phyloP scores from a whole-genome alignment of 2,113 vertebrate species.

The Oncorhynchus keta region DNA sequence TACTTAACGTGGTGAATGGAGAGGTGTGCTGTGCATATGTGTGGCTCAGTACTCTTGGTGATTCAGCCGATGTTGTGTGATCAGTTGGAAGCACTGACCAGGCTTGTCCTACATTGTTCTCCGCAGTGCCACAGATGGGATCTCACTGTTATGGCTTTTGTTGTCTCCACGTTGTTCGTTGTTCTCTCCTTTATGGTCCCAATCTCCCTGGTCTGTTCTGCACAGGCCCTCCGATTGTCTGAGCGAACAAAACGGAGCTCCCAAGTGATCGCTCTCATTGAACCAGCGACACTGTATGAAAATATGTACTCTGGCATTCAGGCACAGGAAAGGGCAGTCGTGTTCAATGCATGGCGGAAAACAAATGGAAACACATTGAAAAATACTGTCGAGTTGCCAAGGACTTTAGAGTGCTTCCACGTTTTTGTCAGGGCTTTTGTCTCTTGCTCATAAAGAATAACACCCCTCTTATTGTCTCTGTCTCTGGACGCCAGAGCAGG shows the following conservation, averaged over 20 bases:
- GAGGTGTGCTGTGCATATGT: slow-evolving; percentile 17
- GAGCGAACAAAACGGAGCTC: slow-evolving; percentile 59
- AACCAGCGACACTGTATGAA: slow-evolving; percentile 52
- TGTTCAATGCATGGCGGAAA: slow-evolving; percentile 37
- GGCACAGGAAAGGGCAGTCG: slow-evolving; percentile 50
- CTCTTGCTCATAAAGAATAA: slow-evolving; percentile 55
- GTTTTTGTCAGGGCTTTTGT: slow-evolving; percentile 38
- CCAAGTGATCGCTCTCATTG: slow-evolving; percentile 59
- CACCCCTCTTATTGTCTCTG: slow-evolving; percentile 56
- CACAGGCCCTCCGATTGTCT: slow-evolving; percentile 56
- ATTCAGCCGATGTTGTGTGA: background rate
- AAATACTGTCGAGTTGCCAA: slow-evolving; percentile 46
- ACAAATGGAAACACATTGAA: slow-evolving; percentile 34
- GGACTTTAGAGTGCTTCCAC: slow-evolving; percentile 45
- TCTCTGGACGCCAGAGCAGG: slow-evolving; percentile 1
- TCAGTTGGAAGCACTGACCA: slow-evolving; percentile 12
- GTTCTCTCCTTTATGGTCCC: slow-evolving; percentile 50
- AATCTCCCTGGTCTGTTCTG: slow-evolving; percentile 45
- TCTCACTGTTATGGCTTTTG: slow-evolving; percentile 46
- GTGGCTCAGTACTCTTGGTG: background rate
- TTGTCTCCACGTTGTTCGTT: slow-evolving; percentile 48
- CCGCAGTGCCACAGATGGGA: slow-evolving; percentile 43
- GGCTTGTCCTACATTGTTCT: slow-evolving; percentile 40
- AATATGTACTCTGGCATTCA: slow-evolving; percentile 55
- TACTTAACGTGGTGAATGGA: slow-evolving; percentile 22